Evolutionary conservation across 2,797 vertebrate species (phyloP).

Genomic region (Coccyzus lansbergi): DNA sequence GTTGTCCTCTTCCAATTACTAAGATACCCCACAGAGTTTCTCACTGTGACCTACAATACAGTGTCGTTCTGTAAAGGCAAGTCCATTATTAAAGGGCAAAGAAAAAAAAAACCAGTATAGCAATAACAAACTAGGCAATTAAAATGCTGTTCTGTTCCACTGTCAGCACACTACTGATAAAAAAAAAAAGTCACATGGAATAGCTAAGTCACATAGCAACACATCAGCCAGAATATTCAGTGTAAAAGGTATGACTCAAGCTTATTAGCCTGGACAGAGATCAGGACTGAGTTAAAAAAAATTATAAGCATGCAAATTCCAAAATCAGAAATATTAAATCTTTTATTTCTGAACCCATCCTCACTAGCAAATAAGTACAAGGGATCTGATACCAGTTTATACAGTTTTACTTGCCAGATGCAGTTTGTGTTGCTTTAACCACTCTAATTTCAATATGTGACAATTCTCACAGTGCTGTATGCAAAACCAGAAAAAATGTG

Average conservation of each 20-base stretch:
- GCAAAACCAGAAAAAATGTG: not conserved
- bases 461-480: not conserved
- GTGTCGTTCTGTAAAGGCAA: not conserved
- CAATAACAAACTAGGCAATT: not conserved
- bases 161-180: not conserved
- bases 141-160: not conserved
- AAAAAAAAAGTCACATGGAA: not conserved
- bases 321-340: not conserved
- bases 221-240: not conserved
- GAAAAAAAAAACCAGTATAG: not conserved
- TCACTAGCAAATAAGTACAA: not conserved
- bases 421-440: not conserved
- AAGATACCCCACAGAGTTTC: not conserved
- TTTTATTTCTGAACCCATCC: not conserved
- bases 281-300: not conserved
- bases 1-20: conserved; percentile 3
- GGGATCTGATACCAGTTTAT: not conserved
- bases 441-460: not conserved
- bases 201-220: not conserved
- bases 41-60: not conserved
- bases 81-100: not conserved
- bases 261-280: not conserved
- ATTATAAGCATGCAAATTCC: not conserved
- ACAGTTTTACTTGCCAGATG: not conserved
- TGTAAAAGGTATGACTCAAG: not conserved